Conservation (phyloP, 1,140 invertebrate genomes). For the Drosophila equinoxialis region DNA sequence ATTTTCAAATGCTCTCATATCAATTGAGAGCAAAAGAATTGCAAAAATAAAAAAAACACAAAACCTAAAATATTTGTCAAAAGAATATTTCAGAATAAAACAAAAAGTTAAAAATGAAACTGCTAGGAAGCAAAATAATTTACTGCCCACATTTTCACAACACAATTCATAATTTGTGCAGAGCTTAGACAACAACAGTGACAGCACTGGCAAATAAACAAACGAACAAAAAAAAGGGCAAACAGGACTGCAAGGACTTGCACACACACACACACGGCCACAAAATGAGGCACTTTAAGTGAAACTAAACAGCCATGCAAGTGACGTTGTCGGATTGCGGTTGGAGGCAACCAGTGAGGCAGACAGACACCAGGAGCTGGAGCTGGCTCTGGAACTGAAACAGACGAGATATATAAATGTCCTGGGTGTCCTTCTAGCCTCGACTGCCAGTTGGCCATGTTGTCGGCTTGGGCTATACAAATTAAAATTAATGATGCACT, state of each 20-base stretch:
- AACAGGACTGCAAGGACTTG: conserved; percentile 28
- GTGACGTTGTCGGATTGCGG: conserved; percentile 77
- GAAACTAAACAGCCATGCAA: conserved; percentile 79
- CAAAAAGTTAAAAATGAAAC: neutral
- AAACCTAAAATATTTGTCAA: neutral
- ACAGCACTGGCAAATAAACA: conserved; percentile 15
- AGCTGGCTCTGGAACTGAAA: conserved; percentile 1
- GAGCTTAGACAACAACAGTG: conserved; percentile 20
- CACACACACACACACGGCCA: conserved; percentile 11
- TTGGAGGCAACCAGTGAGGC: conserved; percentile 20
- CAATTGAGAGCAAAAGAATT: neutral
- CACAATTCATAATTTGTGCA: conserved; percentile 59
- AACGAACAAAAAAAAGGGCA: conserved; percentile 24
- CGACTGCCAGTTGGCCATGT: conserved; percentile 68
- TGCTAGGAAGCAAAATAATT: neutral
- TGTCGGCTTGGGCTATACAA: conserved; percentile 71
- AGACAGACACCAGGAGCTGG: conserved; percentile 5
- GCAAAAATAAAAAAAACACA: neutral
- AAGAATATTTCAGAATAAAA: neutral
- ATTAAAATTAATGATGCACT: conserved; percentile 81
- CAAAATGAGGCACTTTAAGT: conserved; percentile 76
- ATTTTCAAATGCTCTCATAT: neutral
- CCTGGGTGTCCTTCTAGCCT: conserved; percentile 46
- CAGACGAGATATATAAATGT: conserved; percentile 55
- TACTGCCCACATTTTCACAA: conserved; percentile 45